These are phyloP conservation scores for Channa striata DNA, from an alignment of 2,797 vertebrate genomes.

Conservation along the genomic window DNA sequence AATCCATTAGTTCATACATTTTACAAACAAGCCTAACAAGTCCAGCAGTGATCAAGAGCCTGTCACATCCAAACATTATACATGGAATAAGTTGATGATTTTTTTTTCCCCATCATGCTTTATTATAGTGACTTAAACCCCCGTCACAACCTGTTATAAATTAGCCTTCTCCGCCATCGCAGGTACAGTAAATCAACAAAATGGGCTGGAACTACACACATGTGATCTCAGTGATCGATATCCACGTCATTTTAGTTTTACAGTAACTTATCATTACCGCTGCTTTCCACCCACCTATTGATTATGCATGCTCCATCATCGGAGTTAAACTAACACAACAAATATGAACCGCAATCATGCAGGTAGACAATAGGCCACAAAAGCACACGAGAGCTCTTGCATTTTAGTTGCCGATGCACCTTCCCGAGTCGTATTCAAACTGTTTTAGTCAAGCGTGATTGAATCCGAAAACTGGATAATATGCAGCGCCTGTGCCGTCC, in stretches of 20 bases:
- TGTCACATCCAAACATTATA: conserved; percentile 34
- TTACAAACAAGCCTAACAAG: conserved; percentile 24
- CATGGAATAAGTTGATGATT: conserved; percentile 50
- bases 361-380: conserved; percentile 50
- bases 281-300: conserved; percentile 56
- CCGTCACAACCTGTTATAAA: conserved; percentile 50
- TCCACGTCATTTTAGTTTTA: conserved; percentile 51
- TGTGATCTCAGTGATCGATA: conserved; percentile 64
- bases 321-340: conserved; percentile 36
- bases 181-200: conserved; percentile 69
- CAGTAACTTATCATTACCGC: conserved; percentile 63
- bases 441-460: conserved; percentile 62
- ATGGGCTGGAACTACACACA: conserved; percentile 52
- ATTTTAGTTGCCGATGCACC: conserved; percentile 34
- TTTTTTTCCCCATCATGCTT: conserved; percentile 43
- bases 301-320: conserved; percentile 56
- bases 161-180: conserved; percentile 41
- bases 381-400: conserved; percentile 39
- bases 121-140: conserved; percentile 52
- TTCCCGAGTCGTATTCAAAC: conserved; percentile 42
- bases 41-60: conserved; percentile 30
- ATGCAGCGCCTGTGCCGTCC: conserved; percentile 22
- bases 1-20: conserved; percentile 12
- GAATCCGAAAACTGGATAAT: conserved; percentile 58
- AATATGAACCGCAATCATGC: conserved; percentile 62